phyloP scores from a whole-genome alignment of 2,888 invertebrate genomes.

The Heliconius charithonia region DNA sequence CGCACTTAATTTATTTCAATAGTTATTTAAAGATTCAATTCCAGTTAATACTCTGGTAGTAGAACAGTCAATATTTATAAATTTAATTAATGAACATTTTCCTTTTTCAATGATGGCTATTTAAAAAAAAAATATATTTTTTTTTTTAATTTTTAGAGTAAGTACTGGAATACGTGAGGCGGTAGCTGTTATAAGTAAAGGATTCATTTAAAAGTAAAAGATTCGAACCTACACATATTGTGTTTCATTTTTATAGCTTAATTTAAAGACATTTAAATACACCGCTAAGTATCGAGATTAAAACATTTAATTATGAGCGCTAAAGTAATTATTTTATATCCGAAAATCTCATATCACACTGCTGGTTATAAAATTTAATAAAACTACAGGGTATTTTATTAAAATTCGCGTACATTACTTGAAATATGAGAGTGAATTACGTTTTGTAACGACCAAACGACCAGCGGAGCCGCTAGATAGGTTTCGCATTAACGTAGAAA shows the following conservation, averaged over 20 bases:
- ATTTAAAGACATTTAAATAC: background rate
- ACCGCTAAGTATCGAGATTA: background rate
- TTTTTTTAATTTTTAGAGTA: no score
- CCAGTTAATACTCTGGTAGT: background rate
- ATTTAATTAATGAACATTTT: no score
- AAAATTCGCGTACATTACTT: background rate
- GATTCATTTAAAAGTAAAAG: background rate
- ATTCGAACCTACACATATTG: background rate
- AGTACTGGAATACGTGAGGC: no score
- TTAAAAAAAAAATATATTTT: no score
- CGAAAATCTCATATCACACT: background rate
- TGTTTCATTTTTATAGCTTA: background rate
- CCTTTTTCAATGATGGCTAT: no score
- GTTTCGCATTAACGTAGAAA: background rate
- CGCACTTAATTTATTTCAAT: background rate
- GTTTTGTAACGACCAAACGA: conserved; percentile 15
- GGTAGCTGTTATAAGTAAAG: no score
- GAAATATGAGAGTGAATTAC: conserved; percentile 13
- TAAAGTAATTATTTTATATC: background rate
- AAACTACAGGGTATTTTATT: background rate
- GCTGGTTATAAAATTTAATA: conserved; percentile 2
- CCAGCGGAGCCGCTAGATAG: background rate
- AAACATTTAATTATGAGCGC: background rate
- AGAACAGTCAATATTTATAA: no score
- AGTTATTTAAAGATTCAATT: background rate